These are phyloP conservation scores for Aurelia sp. DNA, from an alignment of 30 jellyfish, hydroid and myxozoan genomes.

Conservation along the genomic window DNA sequence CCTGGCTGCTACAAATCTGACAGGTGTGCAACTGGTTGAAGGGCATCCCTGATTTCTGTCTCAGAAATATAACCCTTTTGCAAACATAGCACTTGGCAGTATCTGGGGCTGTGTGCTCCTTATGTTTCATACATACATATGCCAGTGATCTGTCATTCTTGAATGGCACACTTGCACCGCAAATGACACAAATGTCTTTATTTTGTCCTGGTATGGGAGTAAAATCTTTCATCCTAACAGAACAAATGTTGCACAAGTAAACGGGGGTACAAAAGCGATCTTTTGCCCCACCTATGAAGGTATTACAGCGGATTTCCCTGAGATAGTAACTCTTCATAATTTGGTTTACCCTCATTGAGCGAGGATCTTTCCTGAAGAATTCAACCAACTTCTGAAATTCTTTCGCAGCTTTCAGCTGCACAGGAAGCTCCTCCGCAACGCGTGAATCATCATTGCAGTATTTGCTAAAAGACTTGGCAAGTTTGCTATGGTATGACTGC, in stretches of 20 bases:
- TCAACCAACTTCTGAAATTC: slow-evolving; percentile 30
- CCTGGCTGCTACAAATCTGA: slow-evolving; percentile 16
- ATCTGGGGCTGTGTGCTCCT: slow-evolving; percentile 61
- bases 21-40: slow-evolving; percentile 43
- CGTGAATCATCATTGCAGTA: slow-evolving; percentile 57
- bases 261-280: slow-evolving; percentile 67
- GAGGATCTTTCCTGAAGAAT: slow-evolving; percentile 51
- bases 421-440: slow-evolving; percentile 49
- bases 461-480: slow-evolving; percentile 20
- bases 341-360: slow-evolving; percentile 23
- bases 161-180: slow-evolving; percentile 69
- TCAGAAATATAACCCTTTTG: slow-evolving; percentile 58
- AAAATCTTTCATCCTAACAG: slow-evolving; percentile 32
- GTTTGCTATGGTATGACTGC: slow-evolving; percentile 43
- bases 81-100: slow-evolving; percentile 76
- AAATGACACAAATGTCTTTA: slow-evolving; percentile 66
- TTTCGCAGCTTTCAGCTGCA: slow-evolving; percentile 41
- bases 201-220: slow-evolving; percentile 62
- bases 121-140: slow-evolving; percentile 74
- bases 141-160: slow-evolving; percentile 56
- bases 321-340: slow-evolving; percentile 33
- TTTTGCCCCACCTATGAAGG: slow-evolving; percentile 8
- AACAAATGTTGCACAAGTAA: slow-evolving; percentile 64
- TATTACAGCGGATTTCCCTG: slow-evolving; percentile 53
- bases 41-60: slow-evolving; percentile 25